Conservation (phyloP, 2,113 vertebrate species). For the Ailurus styani region DNA sequence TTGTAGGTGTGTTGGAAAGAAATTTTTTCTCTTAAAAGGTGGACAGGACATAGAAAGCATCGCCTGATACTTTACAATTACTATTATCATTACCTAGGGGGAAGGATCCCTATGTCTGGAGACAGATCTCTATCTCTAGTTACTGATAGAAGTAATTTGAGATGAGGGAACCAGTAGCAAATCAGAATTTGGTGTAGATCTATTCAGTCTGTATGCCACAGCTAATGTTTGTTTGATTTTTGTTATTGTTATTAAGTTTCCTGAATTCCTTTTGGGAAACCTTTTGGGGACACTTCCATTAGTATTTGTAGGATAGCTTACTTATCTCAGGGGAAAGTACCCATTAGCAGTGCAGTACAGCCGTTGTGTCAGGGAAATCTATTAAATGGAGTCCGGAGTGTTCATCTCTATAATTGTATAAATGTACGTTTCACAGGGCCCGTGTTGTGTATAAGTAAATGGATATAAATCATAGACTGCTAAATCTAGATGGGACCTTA, state of each 20-base stretch:
- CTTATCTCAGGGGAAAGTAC: conserved; percentile 16
- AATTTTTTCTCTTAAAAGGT: background rate
- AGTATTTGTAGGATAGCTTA: background rate
- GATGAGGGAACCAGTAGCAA: background rate
- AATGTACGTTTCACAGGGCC: background rate
- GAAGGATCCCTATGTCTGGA: background rate
- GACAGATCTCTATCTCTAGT: background rate
- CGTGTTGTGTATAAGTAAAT: conserved; percentile 21
- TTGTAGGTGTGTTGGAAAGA: background rate
- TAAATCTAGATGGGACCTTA: conserved; percentile 22
- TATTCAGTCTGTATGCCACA: background rate
- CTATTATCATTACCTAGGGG: background rate
- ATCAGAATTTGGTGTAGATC: background rate
- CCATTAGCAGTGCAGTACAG: background rate
- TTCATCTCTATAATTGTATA: conserved; percentile 25
- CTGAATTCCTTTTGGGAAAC: conserved; percentile 3
- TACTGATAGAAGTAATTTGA: background rate
- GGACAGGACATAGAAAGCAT: background rate
- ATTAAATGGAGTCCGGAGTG: conserved; percentile 7
- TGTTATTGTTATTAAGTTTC: background rate
- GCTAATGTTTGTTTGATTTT: background rate
- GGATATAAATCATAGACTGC: background rate
- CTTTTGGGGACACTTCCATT: conserved; percentile 24
- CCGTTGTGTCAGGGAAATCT: conserved; percentile 25
- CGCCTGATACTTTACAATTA: background rate